phyloP scores from a whole-genome alignment of 1,140 invertebrate genomes.

The Acromyrmex heyeri region DNA sequence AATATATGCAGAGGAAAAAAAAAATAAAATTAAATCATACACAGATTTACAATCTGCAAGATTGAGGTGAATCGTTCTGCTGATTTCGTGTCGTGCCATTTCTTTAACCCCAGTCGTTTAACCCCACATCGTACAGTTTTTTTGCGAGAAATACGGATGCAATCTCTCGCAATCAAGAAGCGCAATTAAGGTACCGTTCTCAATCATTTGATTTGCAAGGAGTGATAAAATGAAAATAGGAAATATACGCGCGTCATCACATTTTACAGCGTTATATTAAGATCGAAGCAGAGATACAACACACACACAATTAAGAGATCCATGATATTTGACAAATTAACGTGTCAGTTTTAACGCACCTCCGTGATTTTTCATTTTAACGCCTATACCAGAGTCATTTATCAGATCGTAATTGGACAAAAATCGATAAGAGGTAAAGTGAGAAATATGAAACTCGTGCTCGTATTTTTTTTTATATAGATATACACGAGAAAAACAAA shows the following conservation, averaged over 20 bases:
- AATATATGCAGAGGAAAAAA: not conserved
- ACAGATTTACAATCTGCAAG: constrained; percentile 9
- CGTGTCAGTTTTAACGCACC: not conserved
- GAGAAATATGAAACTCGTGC: not conserved
- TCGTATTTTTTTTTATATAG: not conserved
- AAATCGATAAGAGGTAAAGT: not conserved
- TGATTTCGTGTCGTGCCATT: not conserved
- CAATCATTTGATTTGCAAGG: not conserved
- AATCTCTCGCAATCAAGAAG: constrained; percentile 6
- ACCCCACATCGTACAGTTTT: not conserved
- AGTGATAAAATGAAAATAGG: not conserved
- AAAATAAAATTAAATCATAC: not conserved
- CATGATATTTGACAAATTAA: constrained; percentile 14
- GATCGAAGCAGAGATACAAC: not conserved
- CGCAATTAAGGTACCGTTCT: constrained; percentile 1
- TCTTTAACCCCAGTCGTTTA: not conserved
- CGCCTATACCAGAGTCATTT: not conserved
- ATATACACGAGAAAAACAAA: not conserved
- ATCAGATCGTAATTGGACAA: not conserved
- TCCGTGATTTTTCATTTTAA: not conserved
- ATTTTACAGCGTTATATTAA: not conserved
- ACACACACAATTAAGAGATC: not conserved
- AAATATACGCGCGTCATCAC: too few species aligned
- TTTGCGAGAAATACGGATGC: not conserved
- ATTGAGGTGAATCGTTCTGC: constrained; percentile 17